Percentiles rank a stretch among this genome's conserved stretches.
Evolutionary conservation across 2,797 vertebrate genomes (phyloP).

Genomic region (Alosa sapidissima): DNA sequence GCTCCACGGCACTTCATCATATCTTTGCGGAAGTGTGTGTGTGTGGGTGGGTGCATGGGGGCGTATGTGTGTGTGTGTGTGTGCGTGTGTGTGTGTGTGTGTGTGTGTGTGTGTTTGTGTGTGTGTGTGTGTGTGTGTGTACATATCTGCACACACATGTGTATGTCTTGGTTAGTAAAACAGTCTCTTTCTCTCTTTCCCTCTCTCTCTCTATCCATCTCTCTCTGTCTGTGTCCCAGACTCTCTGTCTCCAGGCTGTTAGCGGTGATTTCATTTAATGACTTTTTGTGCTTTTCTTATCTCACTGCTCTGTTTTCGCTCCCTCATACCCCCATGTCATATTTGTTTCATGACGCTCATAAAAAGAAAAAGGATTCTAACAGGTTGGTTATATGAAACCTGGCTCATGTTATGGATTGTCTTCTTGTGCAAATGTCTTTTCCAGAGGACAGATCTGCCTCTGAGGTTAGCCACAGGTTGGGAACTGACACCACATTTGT

Average conservation of each 20-base stretch:
- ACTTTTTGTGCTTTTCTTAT: background rate
- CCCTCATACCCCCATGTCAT: background rate
- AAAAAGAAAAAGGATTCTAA: background rate
- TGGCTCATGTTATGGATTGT: background rate
- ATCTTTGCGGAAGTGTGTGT: slow-evolving; percentile 31
- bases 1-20: slow-evolving; percentile 66
- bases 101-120: background rate
- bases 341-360: slow-evolving; percentile 17
- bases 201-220: slow-evolving; percentile 7
- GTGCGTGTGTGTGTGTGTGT: background rate
- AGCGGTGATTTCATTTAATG: background rate
- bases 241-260: background rate
- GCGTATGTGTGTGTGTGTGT: background rate
- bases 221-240: slow-evolving; percentile 6
- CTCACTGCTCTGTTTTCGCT: background rate
- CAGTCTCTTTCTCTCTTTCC: slow-evolving; percentile 19
- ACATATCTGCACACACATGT: background rate
- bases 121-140: background rate
- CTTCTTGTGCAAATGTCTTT: background rate
- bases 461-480: background rate
- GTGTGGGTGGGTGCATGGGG: background rate
- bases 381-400: background rate
- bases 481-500: too few relatives aligned
- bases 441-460: background rate
- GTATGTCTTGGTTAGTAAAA: background rate